Percentiles rank a stretch among this genome's conserved stretches.
phyloP scores from a whole-genome alignment of 2,797 vertebrate genomes.

The Bovichtus variegatus region DNA sequence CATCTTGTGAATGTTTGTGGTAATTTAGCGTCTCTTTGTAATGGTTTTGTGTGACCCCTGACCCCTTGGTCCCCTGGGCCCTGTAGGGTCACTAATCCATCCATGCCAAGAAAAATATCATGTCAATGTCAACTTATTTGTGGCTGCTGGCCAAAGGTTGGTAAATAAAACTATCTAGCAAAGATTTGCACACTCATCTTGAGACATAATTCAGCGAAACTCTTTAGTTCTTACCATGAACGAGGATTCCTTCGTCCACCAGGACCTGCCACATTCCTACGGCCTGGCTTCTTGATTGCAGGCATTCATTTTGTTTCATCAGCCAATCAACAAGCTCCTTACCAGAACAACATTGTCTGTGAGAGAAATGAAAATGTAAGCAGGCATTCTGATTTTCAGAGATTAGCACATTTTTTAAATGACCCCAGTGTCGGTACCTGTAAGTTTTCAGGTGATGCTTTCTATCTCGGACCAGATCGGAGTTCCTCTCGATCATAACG shows the following conservation, averaged over 20 bases:
- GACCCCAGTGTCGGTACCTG: conserved; percentile 79
- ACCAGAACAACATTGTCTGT: conserved; percentile 93
- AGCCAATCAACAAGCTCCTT: conserved; percentile 94
- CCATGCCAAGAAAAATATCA: not conserved
- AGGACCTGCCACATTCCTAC: conserved; percentile 95
- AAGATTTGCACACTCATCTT: not conserved
- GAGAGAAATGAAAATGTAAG: not conserved
- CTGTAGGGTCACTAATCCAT: no score
- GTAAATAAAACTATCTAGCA: not conserved
- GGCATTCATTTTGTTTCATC: conserved; percentile 84
- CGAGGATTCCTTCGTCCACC: conserved; percentile 91
- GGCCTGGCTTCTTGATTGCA: conserved; percentile 90
- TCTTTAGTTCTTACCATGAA: conserved; percentile 86
- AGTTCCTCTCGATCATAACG: conserved; percentile 84
- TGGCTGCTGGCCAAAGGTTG: not conserved
- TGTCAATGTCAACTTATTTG: not conserved
- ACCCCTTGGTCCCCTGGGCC: no score
- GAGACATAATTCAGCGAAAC: not conserved
- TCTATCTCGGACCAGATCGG: conserved; percentile 90
- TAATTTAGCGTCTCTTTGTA: no score
- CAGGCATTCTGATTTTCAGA: not conserved
- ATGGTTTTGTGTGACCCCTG: no score
- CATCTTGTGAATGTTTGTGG: no score
- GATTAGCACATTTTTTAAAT: not conserved
- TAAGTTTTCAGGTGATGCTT: conserved; percentile 94